A percentile compares a stretch with the other conserved stretches of the same genome.
phyloP scores from a whole-genome alignment of 2,797 vertebrate genomes.

The Labeo calbasu region DNA sequence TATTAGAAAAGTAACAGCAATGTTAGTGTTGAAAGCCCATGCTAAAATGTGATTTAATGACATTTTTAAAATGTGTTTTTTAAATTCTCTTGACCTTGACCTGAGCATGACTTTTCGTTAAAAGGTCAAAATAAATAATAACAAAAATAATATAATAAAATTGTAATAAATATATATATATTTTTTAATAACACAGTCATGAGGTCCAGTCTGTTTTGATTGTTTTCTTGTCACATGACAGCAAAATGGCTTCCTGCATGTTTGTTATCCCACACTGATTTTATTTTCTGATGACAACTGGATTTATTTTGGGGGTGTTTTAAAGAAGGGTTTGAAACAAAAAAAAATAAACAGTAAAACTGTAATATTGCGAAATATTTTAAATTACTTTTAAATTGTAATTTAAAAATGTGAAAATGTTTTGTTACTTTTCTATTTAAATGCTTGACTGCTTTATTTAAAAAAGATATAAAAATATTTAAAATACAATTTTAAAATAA shows the following conservation, averaged over 20 bases:
- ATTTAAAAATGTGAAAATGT: too few species aligned
- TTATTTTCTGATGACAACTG: background rate
- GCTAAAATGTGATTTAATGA: background rate
- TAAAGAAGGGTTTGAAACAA: too few species aligned
- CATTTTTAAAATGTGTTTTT: background rate
- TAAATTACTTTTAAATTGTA: too few species aligned
- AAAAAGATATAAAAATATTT: too few species aligned
- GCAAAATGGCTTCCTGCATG: background rate
- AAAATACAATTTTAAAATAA: too few species aligned
- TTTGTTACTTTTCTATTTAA: too few species aligned
- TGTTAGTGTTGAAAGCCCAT: too few species aligned
- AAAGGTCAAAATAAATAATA: background rate
- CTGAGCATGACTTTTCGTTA: background rate
- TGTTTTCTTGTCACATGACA: slow-evolving; percentile 8
- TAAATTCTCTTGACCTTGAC: background rate
- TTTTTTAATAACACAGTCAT: background rate
- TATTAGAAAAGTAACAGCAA: background rate
- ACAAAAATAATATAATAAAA: too few species aligned
- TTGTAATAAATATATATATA: too few species aligned
- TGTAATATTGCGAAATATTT: background rate
- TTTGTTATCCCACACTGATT: background rate
- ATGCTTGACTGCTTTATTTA: too few species aligned
- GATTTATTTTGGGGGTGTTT: too few species aligned
- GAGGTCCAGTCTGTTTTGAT: slow-evolving; percentile 1
- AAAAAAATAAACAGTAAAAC: background rate